These are phyloP conservation scores for Oxystoma pomonae DNA, from an alignment of 2,888 invertebrate species.

Conservation along the genomic window DNA sequence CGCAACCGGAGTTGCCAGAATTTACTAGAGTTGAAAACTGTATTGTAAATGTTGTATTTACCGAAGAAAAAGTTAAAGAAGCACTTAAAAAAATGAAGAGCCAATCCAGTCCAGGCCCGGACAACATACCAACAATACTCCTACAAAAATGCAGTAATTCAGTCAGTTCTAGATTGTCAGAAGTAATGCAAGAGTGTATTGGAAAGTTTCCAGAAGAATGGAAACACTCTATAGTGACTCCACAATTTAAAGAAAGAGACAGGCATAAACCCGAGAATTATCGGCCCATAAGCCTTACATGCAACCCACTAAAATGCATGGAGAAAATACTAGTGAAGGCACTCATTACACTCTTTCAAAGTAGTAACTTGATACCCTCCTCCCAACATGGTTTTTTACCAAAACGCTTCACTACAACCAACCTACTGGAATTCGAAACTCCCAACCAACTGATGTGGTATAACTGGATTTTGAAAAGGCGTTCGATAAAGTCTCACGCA, in stretches of 20 bases:
- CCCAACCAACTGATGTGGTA: neutral
- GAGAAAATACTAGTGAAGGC: conserved; percentile 2
- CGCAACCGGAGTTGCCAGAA: neutral
- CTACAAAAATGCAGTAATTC: conserved; percentile 1
- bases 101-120: neutral
- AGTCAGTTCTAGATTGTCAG: neutral
- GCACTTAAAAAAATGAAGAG: neutral
- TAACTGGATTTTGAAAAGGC: neutral
- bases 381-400: neutral
- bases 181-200: neutral
- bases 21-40: neutral
- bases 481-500: too few relatives aligned
- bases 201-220: neutral
- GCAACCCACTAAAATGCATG: neutral
- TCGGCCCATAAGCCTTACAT: conserved; percentile 1
- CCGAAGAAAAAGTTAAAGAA: neutral
- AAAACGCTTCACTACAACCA: neutral
- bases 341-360: neutral
- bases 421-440: neutral
- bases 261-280: neutral
- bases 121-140: neutral
- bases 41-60: neutral
- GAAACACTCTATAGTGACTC: neutral
- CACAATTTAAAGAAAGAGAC: neutral
- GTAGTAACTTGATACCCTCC: neutral